Evolutionary conservation across 2,797 vertebrate genomes (phyloP), one percentile per base, ranked within the genome.

Genomic region (Sandelia bainsii): DNA sequence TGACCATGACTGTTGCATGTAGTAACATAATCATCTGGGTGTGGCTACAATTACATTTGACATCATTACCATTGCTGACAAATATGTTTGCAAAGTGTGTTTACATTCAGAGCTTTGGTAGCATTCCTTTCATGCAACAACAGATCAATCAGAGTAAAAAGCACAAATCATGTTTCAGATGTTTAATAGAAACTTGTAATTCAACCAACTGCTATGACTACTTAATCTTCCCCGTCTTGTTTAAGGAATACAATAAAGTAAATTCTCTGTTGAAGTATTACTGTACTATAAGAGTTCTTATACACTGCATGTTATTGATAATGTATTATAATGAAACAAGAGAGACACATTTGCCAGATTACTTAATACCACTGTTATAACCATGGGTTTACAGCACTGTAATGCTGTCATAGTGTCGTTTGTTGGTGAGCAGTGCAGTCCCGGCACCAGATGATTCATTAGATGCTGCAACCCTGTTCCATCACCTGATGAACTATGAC

Each of bases 371-470:
- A 1, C 53, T 37, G 25, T 69, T 59, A 37, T 44, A 45, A 42
- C 39, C 56, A 49, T 53, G 25, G 23, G n/a, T 76, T 75, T 23
- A 51, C 51, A 52, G 25, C 19, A 29, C 46, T 44, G 7, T n/a
- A 50, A 48, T 51, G 44, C 37, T 72, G 49, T 72, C n/a, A 54
- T 32, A 56, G 22, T 44, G 50, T 60, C 27, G 54, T 69, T 48
- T 65, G 40, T 56, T 62, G 50, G 42, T 67, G 58, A 73, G 61
- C 51, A 58, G 23, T 17, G 19, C 37, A 13, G 42, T 62, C 32
- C 12, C 19, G 13, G 42, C 57, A 58, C 44, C 51, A 71, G 59
- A 67, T 80, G 56, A 83, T 62, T 78, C 63, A 75, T 70, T 52
- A 69, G 46, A 62, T 60, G 54, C 22, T 0, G 8, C 58, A 71